Evolutionary conservation across 1,140 invertebrate species (phyloP).

Genomic region (Apolygus lucorum): DNA sequence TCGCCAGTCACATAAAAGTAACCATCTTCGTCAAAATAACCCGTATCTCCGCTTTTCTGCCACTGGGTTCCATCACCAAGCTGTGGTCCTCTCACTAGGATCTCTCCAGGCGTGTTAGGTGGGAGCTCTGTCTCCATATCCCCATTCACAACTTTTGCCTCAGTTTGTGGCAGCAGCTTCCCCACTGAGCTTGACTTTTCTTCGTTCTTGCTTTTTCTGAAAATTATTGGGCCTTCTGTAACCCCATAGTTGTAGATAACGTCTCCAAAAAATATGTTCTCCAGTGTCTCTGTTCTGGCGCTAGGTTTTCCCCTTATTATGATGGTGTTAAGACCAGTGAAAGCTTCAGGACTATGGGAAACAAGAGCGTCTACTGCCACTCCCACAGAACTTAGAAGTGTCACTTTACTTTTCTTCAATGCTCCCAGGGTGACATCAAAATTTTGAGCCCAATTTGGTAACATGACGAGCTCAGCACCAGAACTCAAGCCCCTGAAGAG

Average conservation of each 20-base stretch:
- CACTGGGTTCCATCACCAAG: constrained; percentile 4
- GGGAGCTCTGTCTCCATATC: not conserved
- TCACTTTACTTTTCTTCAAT: constrained; percentile 4
- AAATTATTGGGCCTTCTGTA: constrained; percentile 14
- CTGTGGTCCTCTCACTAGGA: constrained; percentile 18
- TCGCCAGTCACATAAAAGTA: constrained; percentile 16
- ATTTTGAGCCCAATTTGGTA: constrained; percentile 2
- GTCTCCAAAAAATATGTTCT: constrained; percentile 8
- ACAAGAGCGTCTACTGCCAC: not conserved
- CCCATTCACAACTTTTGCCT: constrained; percentile 8
- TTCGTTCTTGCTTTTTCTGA: not conserved
- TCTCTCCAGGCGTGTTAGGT: not conserved
- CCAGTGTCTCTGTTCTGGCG: not conserved
- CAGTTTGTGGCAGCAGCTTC: not conserved
- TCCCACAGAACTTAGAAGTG: not conserved
- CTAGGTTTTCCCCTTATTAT: not conserved
- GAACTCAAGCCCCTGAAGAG: not conserved
- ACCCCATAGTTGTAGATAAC: constrained; percentile 12
- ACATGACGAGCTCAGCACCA: constrained; percentile 3
- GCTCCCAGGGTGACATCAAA: not conserved
- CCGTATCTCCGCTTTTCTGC: not conserved
- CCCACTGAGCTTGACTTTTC: not conserved
- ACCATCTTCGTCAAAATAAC: constrained; percentile 1
- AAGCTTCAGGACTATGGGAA: not conserved
- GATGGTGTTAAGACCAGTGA: constrained; percentile 10